These are phyloP conservation scores for Diorhabda sublineata DNA, from an alignment of 1,140 invertebrate genomes.

Conservation along the genomic window DNA sequence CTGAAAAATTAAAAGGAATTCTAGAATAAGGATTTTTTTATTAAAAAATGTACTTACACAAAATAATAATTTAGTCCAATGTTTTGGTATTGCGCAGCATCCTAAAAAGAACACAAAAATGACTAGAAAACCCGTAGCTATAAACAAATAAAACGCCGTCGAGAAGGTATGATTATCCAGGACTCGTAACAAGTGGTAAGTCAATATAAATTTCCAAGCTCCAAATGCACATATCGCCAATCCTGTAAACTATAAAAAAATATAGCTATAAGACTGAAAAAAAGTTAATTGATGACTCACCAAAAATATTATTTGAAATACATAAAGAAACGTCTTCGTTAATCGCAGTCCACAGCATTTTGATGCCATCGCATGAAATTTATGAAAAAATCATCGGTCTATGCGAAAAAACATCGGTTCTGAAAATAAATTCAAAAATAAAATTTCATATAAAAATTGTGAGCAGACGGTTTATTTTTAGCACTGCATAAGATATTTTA, in stretches of 20 bases:
- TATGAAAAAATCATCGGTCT: background rate
- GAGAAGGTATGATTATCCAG: slow-evolving; percentile 24
- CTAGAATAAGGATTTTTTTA: background rate
- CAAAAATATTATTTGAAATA: slow-evolving; percentile 31
- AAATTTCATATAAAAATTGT: background rate
- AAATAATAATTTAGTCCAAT: slow-evolving; percentile 33
- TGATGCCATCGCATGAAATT: slow-evolving; percentile 10
- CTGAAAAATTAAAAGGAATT: slow-evolving; percentile 51
- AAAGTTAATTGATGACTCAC: slow-evolving; percentile 14
- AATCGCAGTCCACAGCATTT: slow-evolving; percentile 23
- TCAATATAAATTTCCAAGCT: slow-evolving; percentile 29
- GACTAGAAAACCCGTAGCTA: slow-evolving; percentile 31
- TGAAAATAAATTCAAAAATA: slow-evolving; percentile 7
- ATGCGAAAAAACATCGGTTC: background rate
- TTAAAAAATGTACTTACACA: slow-evolving; percentile 22
- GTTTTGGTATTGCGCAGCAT: slow-evolving; percentile 34
- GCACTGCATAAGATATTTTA: no score
- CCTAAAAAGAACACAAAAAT: slow-evolving; percentile 30
- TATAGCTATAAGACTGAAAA: background rate
- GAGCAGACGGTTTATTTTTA: no score
- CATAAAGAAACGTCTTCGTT: slow-evolving; percentile 26
- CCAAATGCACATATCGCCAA: slow-evolving; percentile 26
- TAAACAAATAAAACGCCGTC: slow-evolving; percentile 26
- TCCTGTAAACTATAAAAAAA: slow-evolving; percentile 28
- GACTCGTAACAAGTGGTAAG: slow-evolving; percentile 27